These are phyloP conservation scores for Myotis vivesi DNA, from an alignment of 2,797 vertebrate species.

Conservation along the genomic window DNA sequence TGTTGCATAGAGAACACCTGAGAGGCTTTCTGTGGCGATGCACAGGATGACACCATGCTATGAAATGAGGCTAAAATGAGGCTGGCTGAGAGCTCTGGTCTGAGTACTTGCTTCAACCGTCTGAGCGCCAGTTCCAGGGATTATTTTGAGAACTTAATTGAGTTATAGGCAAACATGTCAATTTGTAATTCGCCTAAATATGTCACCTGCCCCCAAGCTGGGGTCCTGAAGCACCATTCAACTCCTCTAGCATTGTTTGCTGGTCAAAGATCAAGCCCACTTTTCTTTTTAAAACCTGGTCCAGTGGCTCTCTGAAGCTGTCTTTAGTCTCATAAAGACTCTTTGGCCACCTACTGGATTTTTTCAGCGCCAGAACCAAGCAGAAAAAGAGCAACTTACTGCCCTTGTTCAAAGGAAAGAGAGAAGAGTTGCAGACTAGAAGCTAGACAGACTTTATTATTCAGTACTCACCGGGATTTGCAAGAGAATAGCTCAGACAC, in stretches of 20 bases:
- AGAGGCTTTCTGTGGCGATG: neutral
- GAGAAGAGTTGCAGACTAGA: constrained; percentile 39
- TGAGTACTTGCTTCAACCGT: neutral
- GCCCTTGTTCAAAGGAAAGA: constrained; percentile 61
- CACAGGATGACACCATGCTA: neutral
- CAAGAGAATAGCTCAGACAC: constrained; percentile 64
- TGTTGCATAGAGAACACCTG: neutral
- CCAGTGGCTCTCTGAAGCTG: constrained; percentile 35
- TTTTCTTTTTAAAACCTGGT: constrained; percentile 45
- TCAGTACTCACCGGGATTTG: constrained; percentile 63
- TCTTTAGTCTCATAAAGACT: constrained; percentile 47
- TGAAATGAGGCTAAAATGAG: neutral
- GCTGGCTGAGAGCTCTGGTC: neutral
- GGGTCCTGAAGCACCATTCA: constrained; percentile 20
- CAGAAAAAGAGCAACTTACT: constrained; percentile 70
- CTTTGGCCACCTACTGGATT: constrained; percentile 72
- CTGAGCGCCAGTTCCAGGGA: neutral
- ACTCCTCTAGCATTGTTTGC: constrained; percentile 1
- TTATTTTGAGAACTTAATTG: constrained; percentile 54
- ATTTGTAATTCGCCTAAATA: constrained; percentile 48
- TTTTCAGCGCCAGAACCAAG: constrained; percentile 48
- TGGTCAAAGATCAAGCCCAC: constrained; percentile 21
- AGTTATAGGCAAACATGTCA: neutral
- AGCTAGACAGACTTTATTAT: constrained; percentile 61
- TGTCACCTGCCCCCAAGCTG: constrained; percentile 56